Base-by-base conservation (phyloP, 92 coral and sea anemone genomes). In the Phenganax marumi region DNA sequence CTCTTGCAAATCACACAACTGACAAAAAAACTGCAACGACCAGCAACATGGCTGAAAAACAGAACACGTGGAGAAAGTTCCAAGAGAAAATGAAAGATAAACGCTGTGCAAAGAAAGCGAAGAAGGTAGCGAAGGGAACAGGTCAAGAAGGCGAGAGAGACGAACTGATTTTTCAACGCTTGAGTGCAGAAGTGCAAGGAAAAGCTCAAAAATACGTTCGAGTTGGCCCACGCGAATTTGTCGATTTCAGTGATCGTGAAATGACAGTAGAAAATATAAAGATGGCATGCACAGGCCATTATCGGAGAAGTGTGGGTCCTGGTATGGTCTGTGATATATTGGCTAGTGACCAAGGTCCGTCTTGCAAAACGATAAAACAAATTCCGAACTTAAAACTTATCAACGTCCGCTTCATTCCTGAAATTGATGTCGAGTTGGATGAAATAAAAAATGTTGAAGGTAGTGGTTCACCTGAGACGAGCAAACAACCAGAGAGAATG, bases 321-420 rank as follows among this genome's bases (percentile, higher is more conserved):
- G 79, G 79, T 8, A 74, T 74, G 79, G 79, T 74, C 3, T 19
- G 79, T 25, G 79, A 74, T 74, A 74, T 74, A 12, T 25, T 53
- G 24, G 80, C 80, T 14, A 46, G 80, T 75, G 80, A 75, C 18
- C 80, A 75, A 75, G 80, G 80, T 24, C 80, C 80, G 16, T 75
- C 80, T 39, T 75, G 80, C 26, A 75, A 25, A 75, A 75, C 51
- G 10, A 55, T 75, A 7, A 75, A 75, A 48, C 80, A 75, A 24
- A 75, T 53, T 18, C 80, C 80, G 13, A 75, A 75, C 80, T 14
- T 75, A 19, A 18, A 75, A 53, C 80, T 53, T 12, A 54, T 75
- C 12, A 64, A 75, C 18, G 80, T 75, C 23, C 80, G 80, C 53
- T 75, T 75, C 56, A 75, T 75, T 12, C 68, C 80, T 12, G 80